Evolutionary conservation across 2,113 vertebrate genomes (phyloP).

Genomic region (Gobiocypris rarus): DNA sequence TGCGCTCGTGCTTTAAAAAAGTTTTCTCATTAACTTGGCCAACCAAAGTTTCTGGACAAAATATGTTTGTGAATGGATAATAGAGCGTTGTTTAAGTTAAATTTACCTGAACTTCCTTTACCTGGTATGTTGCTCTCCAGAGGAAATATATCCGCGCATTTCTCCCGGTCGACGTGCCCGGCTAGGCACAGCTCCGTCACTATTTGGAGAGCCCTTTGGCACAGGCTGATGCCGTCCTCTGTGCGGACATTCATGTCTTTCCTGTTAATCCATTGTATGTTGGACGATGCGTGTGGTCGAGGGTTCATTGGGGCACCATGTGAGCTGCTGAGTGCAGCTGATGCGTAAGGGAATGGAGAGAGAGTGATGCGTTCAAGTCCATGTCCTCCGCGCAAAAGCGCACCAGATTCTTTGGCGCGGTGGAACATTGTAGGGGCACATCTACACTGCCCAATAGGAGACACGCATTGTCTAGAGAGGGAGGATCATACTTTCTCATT

Average conservation of each 20-base stretch:
- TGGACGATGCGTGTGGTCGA: constrained; percentile 65
- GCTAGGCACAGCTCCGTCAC: constrained; percentile 92
- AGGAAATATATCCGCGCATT: constrained; percentile 91
- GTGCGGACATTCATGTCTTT: constrained; percentile 86
- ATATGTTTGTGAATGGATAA: background rate
- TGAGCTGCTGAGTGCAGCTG: constrained; percentile 62
- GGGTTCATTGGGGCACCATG: constrained; percentile 70
- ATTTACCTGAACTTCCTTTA: constrained; percentile 88
- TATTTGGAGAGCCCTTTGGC: constrained; percentile 93
- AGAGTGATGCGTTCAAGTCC: constrained; percentile 65
- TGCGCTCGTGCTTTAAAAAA: background rate
- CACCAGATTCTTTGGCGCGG: constrained; percentile 50
- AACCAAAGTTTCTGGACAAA: background rate
- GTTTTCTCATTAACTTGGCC: background rate
- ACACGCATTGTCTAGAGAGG: constrained; percentile 39
- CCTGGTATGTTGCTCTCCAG: constrained; percentile 82
- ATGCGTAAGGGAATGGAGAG: constrained; percentile 41
- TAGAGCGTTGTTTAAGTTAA: background rate
- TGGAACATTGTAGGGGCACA: constrained; percentile 33
- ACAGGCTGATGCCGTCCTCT: constrained; percentile 88
- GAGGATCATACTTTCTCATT: constrained; percentile 1
- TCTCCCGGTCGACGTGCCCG: constrained; percentile 90
- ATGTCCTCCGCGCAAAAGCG: constrained; percentile 65
- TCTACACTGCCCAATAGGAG: constrained; percentile 62
- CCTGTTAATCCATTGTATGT: constrained; percentile 83